These are phyloP conservation scores for Pitta sordida DNA, from an alignment of 2,113 vertebrate species.

Conservation along the genomic window DNA sequence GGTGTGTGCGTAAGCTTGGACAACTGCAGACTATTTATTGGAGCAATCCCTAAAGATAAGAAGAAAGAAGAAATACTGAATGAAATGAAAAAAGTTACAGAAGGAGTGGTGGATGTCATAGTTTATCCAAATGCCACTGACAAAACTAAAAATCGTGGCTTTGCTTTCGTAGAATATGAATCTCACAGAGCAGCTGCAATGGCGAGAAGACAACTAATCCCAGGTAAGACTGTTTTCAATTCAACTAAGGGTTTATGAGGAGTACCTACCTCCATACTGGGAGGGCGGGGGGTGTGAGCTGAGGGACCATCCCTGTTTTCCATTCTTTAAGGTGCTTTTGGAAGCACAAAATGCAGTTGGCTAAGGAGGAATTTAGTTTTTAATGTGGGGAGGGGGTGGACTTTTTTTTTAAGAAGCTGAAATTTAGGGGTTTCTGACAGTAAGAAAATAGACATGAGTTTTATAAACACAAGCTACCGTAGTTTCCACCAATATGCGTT, in stretches of 20 bases:
- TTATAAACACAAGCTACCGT: neutral
- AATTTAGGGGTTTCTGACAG: neutral
- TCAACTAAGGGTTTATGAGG: neutral
- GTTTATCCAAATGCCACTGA: conserved; percentile 88
- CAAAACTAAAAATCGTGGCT: conserved; percentile 90
- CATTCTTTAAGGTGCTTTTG: neutral
- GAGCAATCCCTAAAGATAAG: conserved; percentile 93
- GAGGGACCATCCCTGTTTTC: neutral
- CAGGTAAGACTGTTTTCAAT: conserved; percentile 72
- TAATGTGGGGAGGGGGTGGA: too few relatives aligned
- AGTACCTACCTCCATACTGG: neutral
- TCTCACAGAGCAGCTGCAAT: conserved; percentile 95
- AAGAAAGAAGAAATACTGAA: conserved; percentile 92
- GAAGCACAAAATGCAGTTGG: neutral
- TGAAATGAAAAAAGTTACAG: conserved; percentile 92
- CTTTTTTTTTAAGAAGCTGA: neutral
- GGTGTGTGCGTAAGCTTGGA: conserved; percentile 93
- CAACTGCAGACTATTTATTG: conserved; percentile 94
- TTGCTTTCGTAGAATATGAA: conserved; percentile 93
- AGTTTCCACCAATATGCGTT: neutral
- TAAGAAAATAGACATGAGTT: neutral
- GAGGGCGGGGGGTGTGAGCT: accelerated
- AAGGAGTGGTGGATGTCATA: conserved; percentile 93
- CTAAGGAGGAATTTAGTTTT: neutral
- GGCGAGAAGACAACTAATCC: conserved; percentile 88